Conservation (phyloP, 2,888 invertebrate species). For the Eupithecia abbreviata region DNA sequence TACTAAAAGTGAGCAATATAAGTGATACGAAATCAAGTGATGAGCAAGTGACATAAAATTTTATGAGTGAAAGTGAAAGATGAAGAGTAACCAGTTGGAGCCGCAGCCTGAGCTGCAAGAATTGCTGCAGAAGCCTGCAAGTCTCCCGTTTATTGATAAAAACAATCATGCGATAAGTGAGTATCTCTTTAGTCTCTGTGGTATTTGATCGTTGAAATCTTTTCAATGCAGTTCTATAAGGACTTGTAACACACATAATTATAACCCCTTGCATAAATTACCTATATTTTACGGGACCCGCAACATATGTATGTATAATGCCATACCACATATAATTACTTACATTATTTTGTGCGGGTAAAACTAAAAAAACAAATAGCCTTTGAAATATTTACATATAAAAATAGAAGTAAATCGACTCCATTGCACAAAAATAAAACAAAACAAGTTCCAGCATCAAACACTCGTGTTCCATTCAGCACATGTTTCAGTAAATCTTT, state of each 20-base stretch:
- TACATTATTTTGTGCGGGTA: neutral
- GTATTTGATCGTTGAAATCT: neutral
- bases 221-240: neutral
- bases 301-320: too few species aligned
- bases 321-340: too few species aligned
- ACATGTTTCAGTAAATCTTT: conserved; percentile 48
- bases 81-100: conserved; percentile 61
- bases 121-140: conserved; percentile 69
- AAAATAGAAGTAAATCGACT: neutral
- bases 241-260: too few species aligned
- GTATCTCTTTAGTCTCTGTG: conserved; percentile 49
- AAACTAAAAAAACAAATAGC: neutral
- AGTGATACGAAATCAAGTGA: conserved; percentile 27
- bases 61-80: conserved; percentile 58
- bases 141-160: conserved; percentile 58
- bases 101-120: conserved; percentile 74
- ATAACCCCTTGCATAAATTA: too few species aligned
- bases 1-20: neutral
- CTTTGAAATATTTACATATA: neutral
- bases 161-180: conserved; percentile 70
- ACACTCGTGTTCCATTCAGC: conserved; percentile 2
- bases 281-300: too few species aligned
- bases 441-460: neutral
- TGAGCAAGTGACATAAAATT: conserved; percentile 39
- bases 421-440: conserved; percentile 1